Conservation (phyloP, 2,797 vertebrate species). For the Menidia menidia region DNA sequence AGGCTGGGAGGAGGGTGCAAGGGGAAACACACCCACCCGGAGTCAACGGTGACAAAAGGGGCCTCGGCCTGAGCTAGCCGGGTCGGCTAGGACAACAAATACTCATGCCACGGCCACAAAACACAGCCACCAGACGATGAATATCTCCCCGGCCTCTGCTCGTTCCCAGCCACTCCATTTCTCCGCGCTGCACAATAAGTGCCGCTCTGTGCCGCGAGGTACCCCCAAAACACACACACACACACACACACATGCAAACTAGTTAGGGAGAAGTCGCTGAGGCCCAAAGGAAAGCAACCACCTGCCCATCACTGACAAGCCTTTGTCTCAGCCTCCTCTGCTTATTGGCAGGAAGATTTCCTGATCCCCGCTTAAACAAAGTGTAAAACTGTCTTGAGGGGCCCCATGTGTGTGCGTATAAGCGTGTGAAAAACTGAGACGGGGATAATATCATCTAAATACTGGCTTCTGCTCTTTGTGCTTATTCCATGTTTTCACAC, state of each 20-base stretch:
- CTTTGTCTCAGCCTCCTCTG: slow-evolving; percentile 71
- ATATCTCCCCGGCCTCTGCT: slow-evolving; percentile 70
- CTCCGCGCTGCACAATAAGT: slow-evolving; percentile 68
- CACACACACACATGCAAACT: slow-evolving; percentile 42
- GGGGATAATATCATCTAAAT: slow-evolving; percentile 8
- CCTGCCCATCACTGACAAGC: slow-evolving; percentile 67
- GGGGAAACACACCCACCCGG: slow-evolving; percentile 68
- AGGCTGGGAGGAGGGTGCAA: slow-evolving; percentile 72
- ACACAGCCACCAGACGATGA: slow-evolving; percentile 69
- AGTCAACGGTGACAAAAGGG: slow-evolving; percentile 79
- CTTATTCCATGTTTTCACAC: slow-evolving; percentile 43
- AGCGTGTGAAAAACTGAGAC: slow-evolving; percentile 22
- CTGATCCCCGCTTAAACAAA: slow-evolving; percentile 65
- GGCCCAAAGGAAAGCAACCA: slow-evolving; percentile 69
- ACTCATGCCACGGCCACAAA: slow-evolving; percentile 70
- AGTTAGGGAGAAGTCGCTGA: slow-evolving; percentile 55
- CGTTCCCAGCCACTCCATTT: slow-evolving; percentile 77
- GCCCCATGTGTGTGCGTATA: slow-evolving; percentile 26
- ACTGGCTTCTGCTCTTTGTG: slow-evolving; percentile 30
- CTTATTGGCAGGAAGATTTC: slow-evolving; percentile 65
- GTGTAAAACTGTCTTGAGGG: slow-evolving; percentile 53
- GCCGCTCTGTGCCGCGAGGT: slow-evolving; percentile 58
- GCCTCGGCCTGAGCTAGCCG: slow-evolving; percentile 66
- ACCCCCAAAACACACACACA: slow-evolving; percentile 52
- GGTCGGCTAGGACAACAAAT: slow-evolving; percentile 71